Percentiles rank a stretch among this genome's conserved stretches.
phyloP scores from a whole-genome alignment of 2,888 invertebrate genomes.

The Charanyca ferruginea region DNA sequence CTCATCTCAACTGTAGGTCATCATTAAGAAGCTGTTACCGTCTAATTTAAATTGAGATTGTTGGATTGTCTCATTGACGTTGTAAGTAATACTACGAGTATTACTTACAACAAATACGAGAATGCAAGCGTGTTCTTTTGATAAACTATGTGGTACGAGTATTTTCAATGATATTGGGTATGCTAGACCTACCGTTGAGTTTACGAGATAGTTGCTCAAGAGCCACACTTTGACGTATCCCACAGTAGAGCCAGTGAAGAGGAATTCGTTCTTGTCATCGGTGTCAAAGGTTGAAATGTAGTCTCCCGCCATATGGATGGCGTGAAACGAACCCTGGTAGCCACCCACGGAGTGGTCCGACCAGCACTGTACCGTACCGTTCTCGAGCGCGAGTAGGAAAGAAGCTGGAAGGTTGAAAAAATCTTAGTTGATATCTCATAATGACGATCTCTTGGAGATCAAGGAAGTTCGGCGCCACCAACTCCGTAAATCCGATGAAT shows the following conservation, averaged over 20 bases:
- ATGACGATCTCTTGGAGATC: too few relatives aligned
- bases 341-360: constrained; percentile 95
- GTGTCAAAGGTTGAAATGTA: constrained; percentile 94
- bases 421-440: neutral
- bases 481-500: too few relatives aligned
- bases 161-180: too few relatives aligned
- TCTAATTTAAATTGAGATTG: too few relatives aligned
- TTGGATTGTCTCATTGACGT: too few relatives aligned
- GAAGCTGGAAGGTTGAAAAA: constrained; percentile 85
- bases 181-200: constrained; percentile 76
- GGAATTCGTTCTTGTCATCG: constrained; percentile 93
- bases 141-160: too few relatives aligned
- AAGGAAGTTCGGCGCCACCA: too few relatives aligned
- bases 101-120: too few relatives aligned
- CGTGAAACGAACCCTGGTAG: constrained; percentile 93
- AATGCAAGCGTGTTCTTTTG: neutral
- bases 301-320: constrained; percentile 92
- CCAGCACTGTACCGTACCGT: constrained; percentile 95
- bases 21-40: too few relatives aligned
- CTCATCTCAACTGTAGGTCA: too few relatives aligned
- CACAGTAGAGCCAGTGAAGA: constrained; percentile 93
- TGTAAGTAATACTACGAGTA: too few relatives aligned
- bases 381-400: constrained; percentile 93
- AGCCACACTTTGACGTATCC: constrained; percentile 96
- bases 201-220: constrained; percentile 92